Percentiles rank a stretch among this genome's conserved stretches.
phyloP scores from a whole-genome alignment of 2,888 invertebrate genomes.

The Ctena decussata region DNA sequence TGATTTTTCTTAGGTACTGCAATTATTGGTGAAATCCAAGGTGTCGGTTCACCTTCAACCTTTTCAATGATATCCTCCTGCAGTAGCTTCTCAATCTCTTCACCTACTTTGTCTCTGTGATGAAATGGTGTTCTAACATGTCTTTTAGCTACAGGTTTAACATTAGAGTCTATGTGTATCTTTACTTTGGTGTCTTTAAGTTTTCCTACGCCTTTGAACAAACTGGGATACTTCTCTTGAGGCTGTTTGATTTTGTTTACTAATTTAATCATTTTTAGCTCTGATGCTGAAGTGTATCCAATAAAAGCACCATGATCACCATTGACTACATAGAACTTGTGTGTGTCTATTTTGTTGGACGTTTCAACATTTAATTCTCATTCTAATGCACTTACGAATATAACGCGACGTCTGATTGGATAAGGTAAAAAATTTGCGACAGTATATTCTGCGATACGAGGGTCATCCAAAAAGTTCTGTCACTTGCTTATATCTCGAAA shows the following conservation, averaged over 20 bases:
- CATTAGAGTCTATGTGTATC: constrained; percentile 44
- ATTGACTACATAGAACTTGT: constrained; percentile 46
- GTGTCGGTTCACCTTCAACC: constrained; percentile 64
- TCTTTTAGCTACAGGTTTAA: constrained; percentile 47
- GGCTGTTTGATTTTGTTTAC: neutral
- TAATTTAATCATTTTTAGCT: constrained; percentile 41
- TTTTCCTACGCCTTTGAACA: constrained; percentile 50
- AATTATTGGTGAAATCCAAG: constrained; percentile 67
- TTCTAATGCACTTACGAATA: too few species aligned
- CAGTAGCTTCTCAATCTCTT: constrained; percentile 47
- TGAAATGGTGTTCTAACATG: constrained; percentile 54
- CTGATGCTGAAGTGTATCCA: constrained; percentile 35
- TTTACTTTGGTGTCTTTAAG: constrained; percentile 42
- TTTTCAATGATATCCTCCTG: constrained; percentile 51
- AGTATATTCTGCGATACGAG: too few species aligned
- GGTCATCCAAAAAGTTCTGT: too few species aligned
- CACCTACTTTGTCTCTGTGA: constrained; percentile 43
- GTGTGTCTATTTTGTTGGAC: constrained; percentile 11
- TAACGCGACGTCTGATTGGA: too few species aligned
- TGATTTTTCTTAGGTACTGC: constrained; percentile 56
- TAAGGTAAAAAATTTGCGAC: too few species aligned
- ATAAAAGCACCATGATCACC: constrained; percentile 43
- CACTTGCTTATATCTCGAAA: too few species aligned
- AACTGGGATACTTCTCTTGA: constrained; percentile 29
- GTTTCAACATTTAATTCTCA: constrained; percentile 37